Evolutionary conservation across 2,888 invertebrate species (phyloP).

Genomic region (Eristalinus sepulchralis): DNA sequence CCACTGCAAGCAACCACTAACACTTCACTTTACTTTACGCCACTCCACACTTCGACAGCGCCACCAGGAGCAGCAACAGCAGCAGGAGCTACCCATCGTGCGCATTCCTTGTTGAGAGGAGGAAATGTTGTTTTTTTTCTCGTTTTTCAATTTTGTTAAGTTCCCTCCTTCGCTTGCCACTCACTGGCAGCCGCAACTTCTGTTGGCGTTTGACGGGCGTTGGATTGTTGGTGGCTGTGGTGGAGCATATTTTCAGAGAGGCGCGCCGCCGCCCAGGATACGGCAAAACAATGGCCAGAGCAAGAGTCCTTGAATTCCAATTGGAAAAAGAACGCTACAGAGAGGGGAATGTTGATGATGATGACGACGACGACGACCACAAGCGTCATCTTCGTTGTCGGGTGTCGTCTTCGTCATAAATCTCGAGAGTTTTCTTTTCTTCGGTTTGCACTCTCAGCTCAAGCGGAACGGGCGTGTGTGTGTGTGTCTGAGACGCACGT

Average conservation of each 20-base stretch:
- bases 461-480: not conserved
- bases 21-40: not conserved
- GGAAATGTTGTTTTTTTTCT: not conserved
- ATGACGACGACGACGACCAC: slow-evolving; percentile 9
- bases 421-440: slow-evolving; percentile 36
- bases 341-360: not conserved
- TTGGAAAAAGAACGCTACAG: not conserved
- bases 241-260: slow-evolving; percentile 27
- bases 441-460: slow-evolving; percentile 15
- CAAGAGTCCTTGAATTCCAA: slow-evolving; percentile 26
- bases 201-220: not conserved
- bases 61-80: not conserved
- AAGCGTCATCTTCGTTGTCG: slow-evolving; percentile 11
- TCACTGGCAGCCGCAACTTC: not conserved
- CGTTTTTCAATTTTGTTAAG: slow-evolving; percentile 46
- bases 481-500: slow-evolving; percentile 29
- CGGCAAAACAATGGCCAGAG: slow-evolving; percentile 41
- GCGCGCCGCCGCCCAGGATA: not conserved
- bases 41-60: not conserved
- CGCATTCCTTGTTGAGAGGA: not conserved
- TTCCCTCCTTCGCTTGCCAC: not conserved
- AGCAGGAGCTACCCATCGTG: not conserved
- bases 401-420: slow-evolving; percentile 41
- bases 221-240: not conserved
- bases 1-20: not conserved